Conservation (phyloP, 1,140 invertebrate genomes). For the Eulimnadia texana region DNA sequence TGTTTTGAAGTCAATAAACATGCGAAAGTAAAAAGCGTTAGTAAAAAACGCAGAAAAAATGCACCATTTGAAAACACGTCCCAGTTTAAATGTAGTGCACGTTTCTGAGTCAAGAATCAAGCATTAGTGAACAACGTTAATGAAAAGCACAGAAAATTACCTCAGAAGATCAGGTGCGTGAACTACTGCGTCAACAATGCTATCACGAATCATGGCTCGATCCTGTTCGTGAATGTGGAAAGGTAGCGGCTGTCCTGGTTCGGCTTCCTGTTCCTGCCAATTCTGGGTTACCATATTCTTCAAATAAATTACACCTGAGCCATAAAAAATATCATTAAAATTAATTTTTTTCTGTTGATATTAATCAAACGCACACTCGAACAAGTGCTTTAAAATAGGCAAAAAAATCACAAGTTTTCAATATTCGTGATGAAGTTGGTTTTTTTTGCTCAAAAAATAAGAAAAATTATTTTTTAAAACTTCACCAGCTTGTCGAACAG, state of each 20-base stretch:
- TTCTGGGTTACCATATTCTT: conserved; percentile 83
- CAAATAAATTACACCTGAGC: conserved; percentile 73
- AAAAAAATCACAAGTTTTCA: no score
- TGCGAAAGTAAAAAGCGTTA: no score
- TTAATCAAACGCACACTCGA: no score
- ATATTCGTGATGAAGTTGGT: no score
- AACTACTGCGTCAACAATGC: conserved; percentile 88
- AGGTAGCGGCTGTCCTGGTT: conserved; percentile 49
- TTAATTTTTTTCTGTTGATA: not conserved
- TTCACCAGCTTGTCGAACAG: conserved; percentile 78
- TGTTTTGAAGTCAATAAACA: no score
- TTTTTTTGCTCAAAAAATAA: no score
- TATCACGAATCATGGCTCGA: conserved; percentile 74
- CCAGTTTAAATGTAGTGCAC: no score
- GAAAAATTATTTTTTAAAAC: conserved; percentile 12
- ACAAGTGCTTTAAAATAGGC: no score
- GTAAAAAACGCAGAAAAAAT: no score
- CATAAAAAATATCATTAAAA: conserved; percentile 6
- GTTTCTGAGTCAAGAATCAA: no score
- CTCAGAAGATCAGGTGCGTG: conserved; percentile 77
- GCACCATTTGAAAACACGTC: no score
- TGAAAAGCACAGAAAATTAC: conserved; percentile 28
- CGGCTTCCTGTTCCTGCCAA: conserved; percentile 74
- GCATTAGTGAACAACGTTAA: not conserved
- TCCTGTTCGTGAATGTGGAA: conserved; percentile 95